Evolutionary conservation across 2,113 vertebrate genomes (phyloP), one percentile per base, ranked within the genome.

Genomic region (Passerina amoena): DNA sequence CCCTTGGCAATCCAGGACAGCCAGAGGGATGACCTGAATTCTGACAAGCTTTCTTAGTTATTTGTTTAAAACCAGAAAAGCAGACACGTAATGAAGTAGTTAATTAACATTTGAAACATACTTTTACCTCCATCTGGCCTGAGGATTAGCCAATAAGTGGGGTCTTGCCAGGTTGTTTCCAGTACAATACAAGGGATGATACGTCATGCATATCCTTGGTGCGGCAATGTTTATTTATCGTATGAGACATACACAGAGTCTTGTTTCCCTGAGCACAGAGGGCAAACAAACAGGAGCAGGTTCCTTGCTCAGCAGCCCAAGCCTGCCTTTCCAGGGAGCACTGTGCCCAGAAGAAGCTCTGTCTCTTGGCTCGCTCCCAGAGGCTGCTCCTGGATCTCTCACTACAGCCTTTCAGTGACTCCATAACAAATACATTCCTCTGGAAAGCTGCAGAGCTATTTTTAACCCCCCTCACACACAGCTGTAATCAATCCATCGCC

Each of bases 381-480:
- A 3, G 2, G 42, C 59, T 76, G 63, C 71, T 92, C 63, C 86
- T 50, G 47, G 68, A 45, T 90, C 54, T 90, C 64, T 70, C 88
- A 93, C 91, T 93, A 44, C 60, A 90, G 88, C 91, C 88, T 75
- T 92, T 88, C 71, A 81, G 69, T 75, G 68, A 88, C 80, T 95
- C 80, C 76, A 48, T 84, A 94, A 93, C 91, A 96, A 96, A 95
- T 60, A 71, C 88, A 91, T 95, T 97, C 91, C 80, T 92, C 80
- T 78, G 88, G 72, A 78, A 94, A 92, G 88, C 2, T 33, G 37
- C 23, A 75, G 65, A 86, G 91, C 77, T 97, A 96, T 94, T 96
- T 96, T 96, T 97, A 95, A 83, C 22, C 21, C 6, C 24, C 28
- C 31, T 78, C 76, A 40, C 70, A 82, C 81, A 88, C 72, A 92